Conservation (phyloP, 2,888 invertebrate genomes). For the Urechis unicinctus region DNA sequence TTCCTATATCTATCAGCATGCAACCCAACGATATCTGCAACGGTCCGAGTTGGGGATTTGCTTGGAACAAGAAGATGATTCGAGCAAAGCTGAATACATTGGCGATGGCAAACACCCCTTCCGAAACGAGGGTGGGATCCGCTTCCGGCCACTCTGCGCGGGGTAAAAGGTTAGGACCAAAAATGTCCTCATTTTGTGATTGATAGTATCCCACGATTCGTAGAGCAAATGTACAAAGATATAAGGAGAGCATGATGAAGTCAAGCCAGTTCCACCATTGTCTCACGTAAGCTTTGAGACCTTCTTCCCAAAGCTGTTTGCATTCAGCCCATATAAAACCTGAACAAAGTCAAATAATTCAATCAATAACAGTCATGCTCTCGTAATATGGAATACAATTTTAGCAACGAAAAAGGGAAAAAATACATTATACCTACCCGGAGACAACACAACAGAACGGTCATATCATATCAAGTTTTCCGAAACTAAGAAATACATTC, state of each 20-base stretch:
- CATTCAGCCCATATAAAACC: constrained; percentile 58
- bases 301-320: constrained; percentile 59
- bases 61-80: constrained; percentile 57
- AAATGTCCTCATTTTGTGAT: constrained; percentile 37
- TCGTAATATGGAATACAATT: no score
- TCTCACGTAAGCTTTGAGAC: constrained; percentile 53
- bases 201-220: constrained; percentile 48
- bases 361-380: neutral
- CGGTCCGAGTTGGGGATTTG: constrained; percentile 56
- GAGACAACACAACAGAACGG: no score
- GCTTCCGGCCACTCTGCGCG: constrained; percentile 53
- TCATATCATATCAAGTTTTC: no score
- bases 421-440: no score
- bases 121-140: constrained; percentile 56
- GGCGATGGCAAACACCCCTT: constrained; percentile 56
- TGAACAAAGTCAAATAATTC: constrained; percentile 22
- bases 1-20: constrained; percentile 58
- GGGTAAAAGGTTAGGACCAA: constrained; percentile 44
- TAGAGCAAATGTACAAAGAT: constrained; percentile 55
- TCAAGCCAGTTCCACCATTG: constrained; percentile 60
- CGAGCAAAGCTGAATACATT: constrained; percentile 57
- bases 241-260: constrained; percentile 57
- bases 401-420: no score
- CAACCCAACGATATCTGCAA: constrained; percentile 56
- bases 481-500: no score